Base-by-base conservation (phyloP, 2,888 invertebrate genomes). In the Monoplex corrugatus region DNA sequence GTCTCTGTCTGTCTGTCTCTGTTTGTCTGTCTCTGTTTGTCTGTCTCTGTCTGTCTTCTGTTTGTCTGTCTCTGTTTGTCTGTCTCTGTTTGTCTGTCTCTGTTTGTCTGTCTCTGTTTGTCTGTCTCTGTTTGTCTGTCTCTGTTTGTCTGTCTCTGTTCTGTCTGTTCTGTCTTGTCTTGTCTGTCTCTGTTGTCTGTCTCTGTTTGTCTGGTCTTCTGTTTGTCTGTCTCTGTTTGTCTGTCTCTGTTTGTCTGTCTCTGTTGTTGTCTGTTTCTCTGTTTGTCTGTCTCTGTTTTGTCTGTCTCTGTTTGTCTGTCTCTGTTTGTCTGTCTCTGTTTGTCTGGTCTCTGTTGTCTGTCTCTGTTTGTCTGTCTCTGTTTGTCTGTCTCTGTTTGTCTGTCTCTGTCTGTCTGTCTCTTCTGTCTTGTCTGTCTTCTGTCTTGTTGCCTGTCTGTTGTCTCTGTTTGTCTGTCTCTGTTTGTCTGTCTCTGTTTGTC, bases 221-320 rank as follows among this genome's bases (percentile, higher is more conserved):
- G 35, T 75, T 35, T 72, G 32, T 72, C 72, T 72, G 72, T 72
- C 32, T 72, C 72, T 72, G 72, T 72, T 8, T 72, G 72, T 72
- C 72, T 72, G 35, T 72, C 72, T 72, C 63, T 63, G 3, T 28
- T n/a, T n/a, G n/a, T 50, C 10, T 50, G 23, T 63, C 8, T 63
- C 63, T 63, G 3, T 3, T 32, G n/a, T 35, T 72, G 72, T 72
- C 72, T 72, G 63, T 63, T 28, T 63, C 23, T 63, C 63, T 63
- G 63, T 63, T 28, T 16, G 63, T 16, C 23, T 63, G 63, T 63
- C 23, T 63, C 63, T 23, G 3, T 3, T 63, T 3, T 23, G 3
- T 68, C 2, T 68, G n/a, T n/a, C n/a, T 68, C 68, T 68, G 8
- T 68, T 32, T n/a, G 8, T 68, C 68, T n/a, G 23, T 68, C 28